Evolutionary conservation across 2,797 vertebrate species (phyloP).

Genomic region (Acrocephalus scirpaceus): DNA sequence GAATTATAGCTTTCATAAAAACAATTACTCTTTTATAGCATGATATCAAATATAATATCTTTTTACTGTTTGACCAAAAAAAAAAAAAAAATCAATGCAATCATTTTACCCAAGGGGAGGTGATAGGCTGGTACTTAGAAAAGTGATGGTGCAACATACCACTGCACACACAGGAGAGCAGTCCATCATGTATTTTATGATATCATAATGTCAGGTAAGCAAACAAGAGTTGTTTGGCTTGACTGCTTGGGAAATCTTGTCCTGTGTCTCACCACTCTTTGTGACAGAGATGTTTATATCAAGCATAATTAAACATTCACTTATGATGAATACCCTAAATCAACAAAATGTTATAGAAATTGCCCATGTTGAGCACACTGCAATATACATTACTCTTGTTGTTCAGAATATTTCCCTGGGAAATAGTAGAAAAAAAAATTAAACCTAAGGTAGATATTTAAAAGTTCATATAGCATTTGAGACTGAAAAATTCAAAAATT

Average conservation of each 20-base stretch:
- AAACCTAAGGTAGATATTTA: not conserved
- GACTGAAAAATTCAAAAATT: not conserved
- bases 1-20: not conserved
- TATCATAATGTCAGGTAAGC: not conserved
- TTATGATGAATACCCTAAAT: not conserved
- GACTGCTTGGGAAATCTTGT: not conserved
- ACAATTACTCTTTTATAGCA: not conserved
- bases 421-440: not conserved
- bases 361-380: not conserved
- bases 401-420: not conserved
- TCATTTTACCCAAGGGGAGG: not conserved
- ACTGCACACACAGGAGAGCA: not conserved
- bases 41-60: not conserved
- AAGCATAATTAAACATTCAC: not conserved
- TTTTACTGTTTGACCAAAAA: not conserved
- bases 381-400: not conserved
- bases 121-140: not conserved
- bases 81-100: rapidly evolving
- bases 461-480: not conserved
- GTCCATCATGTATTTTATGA: not conserved
- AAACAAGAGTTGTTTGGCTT: not conserved
- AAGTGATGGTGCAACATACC: not conserved
- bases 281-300: not conserved
- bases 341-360: not conserved
- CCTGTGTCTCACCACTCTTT: not conserved